Evolutionary conservation across 1,140 invertebrate genomes (phyloP).

Genomic region (Drosophila micromelanica): DNA sequence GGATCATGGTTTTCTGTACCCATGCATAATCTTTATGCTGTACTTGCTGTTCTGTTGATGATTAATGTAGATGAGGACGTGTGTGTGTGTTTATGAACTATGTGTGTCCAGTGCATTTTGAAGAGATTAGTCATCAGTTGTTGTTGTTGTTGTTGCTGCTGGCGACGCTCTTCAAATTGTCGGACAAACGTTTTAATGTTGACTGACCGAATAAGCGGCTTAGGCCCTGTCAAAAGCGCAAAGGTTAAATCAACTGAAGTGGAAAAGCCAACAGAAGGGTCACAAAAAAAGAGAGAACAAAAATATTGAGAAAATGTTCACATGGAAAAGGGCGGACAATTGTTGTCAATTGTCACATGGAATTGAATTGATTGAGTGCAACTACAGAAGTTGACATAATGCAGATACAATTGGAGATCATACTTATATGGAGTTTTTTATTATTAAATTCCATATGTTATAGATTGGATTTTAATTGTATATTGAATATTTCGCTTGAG

Average conservation of each 20-base stretch:
- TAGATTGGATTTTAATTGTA: no score
- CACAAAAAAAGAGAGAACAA: conserved; percentile 6
- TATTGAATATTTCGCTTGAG: no score
- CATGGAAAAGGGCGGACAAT: conserved; percentile 10
- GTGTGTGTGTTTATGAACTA: conserved; percentile 11
- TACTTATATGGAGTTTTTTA: not conserved
- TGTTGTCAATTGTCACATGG: conserved; percentile 42
- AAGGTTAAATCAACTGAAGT: conserved; percentile 46
- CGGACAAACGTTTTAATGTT: conserved; percentile 33
- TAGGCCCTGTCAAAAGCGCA: conserved; percentile 33
- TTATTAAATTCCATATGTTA: not conserved
- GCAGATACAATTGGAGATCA: not conserved
- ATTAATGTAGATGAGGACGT: conserved; percentile 38
- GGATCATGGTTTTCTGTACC: conserved; percentile 43
- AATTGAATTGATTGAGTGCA: conserved; percentile 28
- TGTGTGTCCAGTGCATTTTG: conserved; percentile 52
- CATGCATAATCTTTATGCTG: conserved; percentile 32
- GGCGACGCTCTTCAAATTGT: conserved; percentile 36
- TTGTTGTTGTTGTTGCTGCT: conserved; percentile 18
- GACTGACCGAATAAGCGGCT: conserved; percentile 42
- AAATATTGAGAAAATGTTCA: not conserved
- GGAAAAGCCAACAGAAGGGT: conserved; percentile 40
- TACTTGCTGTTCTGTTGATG: conserved; percentile 32
- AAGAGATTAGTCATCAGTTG: conserved; percentile 63
- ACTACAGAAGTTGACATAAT: conserved; percentile 13